Evolutionary conservation across 2,888 invertebrate species (phyloP).

Genomic region (Syritta pipiens): DNA sequence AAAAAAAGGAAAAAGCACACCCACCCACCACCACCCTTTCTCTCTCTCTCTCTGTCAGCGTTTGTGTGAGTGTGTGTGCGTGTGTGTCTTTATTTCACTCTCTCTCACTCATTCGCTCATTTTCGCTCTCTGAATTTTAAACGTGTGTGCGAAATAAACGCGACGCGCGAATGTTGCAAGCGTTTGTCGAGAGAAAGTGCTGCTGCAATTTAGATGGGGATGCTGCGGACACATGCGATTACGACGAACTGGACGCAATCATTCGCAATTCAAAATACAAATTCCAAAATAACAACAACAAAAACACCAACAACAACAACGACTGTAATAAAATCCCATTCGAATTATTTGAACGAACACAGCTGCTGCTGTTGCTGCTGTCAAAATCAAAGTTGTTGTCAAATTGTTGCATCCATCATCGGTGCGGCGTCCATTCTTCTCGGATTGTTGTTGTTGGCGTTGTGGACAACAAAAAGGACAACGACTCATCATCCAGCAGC

Average conservation of each 20-base stretch:
- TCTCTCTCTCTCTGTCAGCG: too few species aligned
- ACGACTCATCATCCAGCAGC: conserved; percentile 51
- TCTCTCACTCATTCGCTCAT: conserved; percentile 46
- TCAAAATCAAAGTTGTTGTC: conserved; percentile 52
- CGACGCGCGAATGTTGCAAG: conserved; percentile 66
- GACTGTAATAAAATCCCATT: neutral
- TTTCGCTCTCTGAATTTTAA: neutral
- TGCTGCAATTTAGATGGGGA: conserved; percentile 71
- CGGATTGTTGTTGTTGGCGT: conserved; percentile 3
- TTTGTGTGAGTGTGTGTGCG: too few species aligned
- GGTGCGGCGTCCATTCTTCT: conserved; percentile 5
- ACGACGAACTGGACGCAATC: conserved; percentile 65
- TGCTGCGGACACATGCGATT: conserved; percentile 71
- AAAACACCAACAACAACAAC: conserved; percentile 15
- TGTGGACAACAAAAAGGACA: conserved; percentile 2
- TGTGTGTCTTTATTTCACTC: too few species aligned
- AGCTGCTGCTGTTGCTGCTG: conserved; percentile 51
- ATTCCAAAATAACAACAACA: too few species aligned
- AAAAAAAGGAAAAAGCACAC: neutral
- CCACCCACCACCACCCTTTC: too few species aligned
- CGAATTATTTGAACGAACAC: conserved; percentile 2
- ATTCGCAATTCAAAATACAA: too few species aligned
- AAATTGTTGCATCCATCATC: conserved; percentile 36
- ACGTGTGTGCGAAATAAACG: neutral
- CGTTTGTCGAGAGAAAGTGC: conserved; percentile 51